Conservation (phyloP, 2,888 invertebrate species). For the Allophyes oxyacanthae region DNA sequence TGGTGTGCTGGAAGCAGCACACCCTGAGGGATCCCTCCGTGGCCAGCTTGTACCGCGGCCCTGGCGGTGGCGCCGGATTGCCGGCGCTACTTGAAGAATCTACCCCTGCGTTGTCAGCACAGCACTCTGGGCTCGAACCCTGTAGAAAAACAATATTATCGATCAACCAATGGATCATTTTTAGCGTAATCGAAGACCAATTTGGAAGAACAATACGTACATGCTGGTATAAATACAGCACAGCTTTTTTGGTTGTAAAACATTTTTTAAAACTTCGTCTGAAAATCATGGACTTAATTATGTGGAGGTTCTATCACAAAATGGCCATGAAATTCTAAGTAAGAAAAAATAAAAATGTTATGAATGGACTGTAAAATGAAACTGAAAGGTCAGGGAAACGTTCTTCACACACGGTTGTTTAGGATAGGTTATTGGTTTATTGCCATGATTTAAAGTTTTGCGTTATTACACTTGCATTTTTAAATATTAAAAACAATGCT, state of each 20-base stretch:
- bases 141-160: slow-evolving; percentile 59
- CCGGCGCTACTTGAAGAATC: slow-evolving; percentile 74
- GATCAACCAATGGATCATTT: background rate
- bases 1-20: slow-evolving; percentile 93
- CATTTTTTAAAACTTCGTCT: too few species aligned
- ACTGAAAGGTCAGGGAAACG: slow-evolving; percentile 4
- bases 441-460: too few species aligned
- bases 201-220: too few species aligned
- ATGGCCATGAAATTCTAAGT: background rate
- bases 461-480: too few species aligned
- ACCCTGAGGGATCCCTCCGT: slow-evolving; percentile 93
- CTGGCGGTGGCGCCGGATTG: slow-evolving; percentile 82
- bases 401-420: slow-evolving; percentile 1
- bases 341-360: background rate
- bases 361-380: background rate
- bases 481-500: too few species aligned
- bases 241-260: too few species aligned
- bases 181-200: too few species aligned
- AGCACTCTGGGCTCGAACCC: slow-evolving; percentile 88
- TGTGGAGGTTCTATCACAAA: background rate
- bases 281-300: too few species aligned
- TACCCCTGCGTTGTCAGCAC: slow-evolving; percentile 80
- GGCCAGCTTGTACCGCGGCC: slow-evolving; percentile 92
- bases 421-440: background rate
- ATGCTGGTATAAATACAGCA: too few species aligned